Conservation (phyloP, 2,888 invertebrate genomes). For the Drosophila aldrichi region DNA sequence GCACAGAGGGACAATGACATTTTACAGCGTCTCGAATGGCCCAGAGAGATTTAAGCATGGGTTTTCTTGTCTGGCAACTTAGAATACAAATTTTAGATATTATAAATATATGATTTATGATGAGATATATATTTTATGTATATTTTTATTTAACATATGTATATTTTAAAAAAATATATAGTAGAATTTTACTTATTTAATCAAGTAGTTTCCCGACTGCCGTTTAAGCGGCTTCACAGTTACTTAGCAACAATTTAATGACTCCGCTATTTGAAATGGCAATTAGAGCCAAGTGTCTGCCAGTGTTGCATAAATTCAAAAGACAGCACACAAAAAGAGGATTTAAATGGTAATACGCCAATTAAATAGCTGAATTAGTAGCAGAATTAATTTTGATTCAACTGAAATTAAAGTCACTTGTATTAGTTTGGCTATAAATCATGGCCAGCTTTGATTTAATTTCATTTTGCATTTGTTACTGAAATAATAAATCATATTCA, state of each 20-base stretch:
- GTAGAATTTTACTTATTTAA: background rate
- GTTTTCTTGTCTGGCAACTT: background rate
- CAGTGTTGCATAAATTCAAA: background rate
- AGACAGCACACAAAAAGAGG: background rate
- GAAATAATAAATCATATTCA: conserved; percentile 4
- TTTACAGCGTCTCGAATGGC: background rate
- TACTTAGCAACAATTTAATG: background rate
- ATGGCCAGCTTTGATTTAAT: background rate
- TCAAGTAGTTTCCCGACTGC: background rate
- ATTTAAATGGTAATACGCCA: background rate
- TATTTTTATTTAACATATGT: background rate
- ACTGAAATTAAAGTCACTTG: background rate
- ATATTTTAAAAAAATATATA: too few relatives aligned
- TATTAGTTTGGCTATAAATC: background rate
- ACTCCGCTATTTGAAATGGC: background rate
- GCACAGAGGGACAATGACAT: background rate
- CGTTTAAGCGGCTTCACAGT: background rate
- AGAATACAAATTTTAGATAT: background rate
- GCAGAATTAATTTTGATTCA: background rate
- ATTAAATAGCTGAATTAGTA: background rate
- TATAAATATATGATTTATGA: too few relatives aligned
- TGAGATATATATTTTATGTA: background rate
- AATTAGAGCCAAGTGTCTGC: conserved; percentile 3
- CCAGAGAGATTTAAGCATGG: background rate
- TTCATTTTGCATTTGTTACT: background rate